Percentiles rank a stretch among this genome's conserved stretches.
Conservation (phyloP, 1,140 invertebrate genomes). For the Hetaerina americana region DNA sequence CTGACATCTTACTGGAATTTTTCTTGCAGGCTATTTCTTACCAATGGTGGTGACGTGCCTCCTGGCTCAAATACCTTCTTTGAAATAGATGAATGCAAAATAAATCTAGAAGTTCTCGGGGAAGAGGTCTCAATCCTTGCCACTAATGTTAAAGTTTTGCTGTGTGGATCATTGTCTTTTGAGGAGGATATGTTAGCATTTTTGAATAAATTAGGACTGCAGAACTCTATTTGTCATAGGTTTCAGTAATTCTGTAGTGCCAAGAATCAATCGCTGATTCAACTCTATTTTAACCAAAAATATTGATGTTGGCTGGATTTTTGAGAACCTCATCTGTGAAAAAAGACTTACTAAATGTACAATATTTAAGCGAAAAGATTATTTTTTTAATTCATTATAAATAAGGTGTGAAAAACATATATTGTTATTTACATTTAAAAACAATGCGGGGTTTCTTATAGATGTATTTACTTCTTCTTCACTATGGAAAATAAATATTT, state of each 20-base stretch:
- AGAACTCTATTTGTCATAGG: constrained; percentile 17
- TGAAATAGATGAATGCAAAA: constrained; percentile 18
- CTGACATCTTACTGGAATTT: constrained; percentile 52
- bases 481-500: neutral
- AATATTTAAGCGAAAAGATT: neutral
- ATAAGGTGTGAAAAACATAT: neutral
- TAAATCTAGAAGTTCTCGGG: constrained; percentile 17
- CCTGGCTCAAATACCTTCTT: constrained; percentile 16
- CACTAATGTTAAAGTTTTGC: constrained; percentile 22
- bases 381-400: neutral
- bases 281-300: too few species aligned
- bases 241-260: constrained; percentile 14
- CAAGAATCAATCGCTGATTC: neutral
- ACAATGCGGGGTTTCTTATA: neutral
- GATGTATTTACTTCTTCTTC: constrained; percentile 1
- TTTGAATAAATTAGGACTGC: constrained; percentile 20
- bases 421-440: neutral
- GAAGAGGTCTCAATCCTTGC: constrained; percentile 14
- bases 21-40: constrained; percentile 40
- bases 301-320: too few species aligned
- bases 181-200: constrained; percentile 27
- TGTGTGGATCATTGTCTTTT: constrained; percentile 33
- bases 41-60: constrained; percentile 23
- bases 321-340: too few species aligned
- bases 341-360: neutral